These are phyloP conservation scores for Catharus bicknelli DNA, from an alignment of 2,113 vertebrate genomes.

Conservation along the genomic window DNA sequence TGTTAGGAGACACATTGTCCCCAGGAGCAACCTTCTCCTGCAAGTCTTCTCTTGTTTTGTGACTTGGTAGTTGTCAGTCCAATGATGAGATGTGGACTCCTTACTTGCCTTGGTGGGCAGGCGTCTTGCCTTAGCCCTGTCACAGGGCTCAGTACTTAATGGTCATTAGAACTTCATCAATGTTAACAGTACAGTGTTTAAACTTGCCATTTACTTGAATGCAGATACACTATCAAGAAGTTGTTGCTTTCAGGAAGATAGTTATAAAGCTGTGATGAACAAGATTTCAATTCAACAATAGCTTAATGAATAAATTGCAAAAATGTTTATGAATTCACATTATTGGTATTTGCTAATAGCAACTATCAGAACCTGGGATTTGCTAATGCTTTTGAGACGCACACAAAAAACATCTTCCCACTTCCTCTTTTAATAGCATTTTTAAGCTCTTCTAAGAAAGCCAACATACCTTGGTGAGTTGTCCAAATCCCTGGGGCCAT, in stretches of 20 bases:
- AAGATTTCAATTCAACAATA: background rate
- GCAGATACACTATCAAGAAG: background rate
- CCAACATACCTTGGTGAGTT: constrained; percentile 83
- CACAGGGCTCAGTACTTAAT: background rate
- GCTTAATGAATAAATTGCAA: background rate
- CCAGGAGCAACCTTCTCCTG: background rate
- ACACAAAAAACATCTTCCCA: background rate
- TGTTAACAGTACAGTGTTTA: background rate
- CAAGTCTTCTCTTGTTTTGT: background rate
- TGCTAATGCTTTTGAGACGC: background rate
- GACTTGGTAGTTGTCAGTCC: background rate
- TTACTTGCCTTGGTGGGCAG: background rate
- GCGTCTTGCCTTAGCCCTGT: background rate
- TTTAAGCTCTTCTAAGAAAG: background rate
- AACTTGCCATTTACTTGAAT: background rate
- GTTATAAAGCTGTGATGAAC: background rate
- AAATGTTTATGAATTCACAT: background rate
- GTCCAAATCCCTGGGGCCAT: constrained; percentile 89
- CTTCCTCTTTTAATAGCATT: background rate
- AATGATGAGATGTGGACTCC: background rate
- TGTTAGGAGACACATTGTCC: background rate
- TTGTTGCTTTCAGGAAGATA: background rate
- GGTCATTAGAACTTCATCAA: background rate
- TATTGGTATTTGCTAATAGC: background rate
- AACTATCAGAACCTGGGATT: background rate